A percentile compares a stretch with the other conserved stretches of the same genome.
phyloP scores from a whole-genome alignment of 1,140 invertebrate species.

The Macrotrachela quadricornifera region DNA sequence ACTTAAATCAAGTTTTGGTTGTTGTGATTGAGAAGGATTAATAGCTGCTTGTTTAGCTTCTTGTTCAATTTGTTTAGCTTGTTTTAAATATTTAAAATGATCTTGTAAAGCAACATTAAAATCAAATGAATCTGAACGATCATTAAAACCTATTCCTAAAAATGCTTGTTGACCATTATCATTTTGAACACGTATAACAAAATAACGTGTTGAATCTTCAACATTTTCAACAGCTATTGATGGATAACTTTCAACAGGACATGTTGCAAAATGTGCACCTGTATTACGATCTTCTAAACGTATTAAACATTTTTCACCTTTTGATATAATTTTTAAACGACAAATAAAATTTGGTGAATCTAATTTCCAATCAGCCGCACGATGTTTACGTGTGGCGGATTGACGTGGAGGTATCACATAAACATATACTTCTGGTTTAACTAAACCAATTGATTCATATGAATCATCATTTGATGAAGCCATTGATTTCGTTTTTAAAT shows the following conservation, averaged over 20 bases:
- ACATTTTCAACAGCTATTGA: constrained; percentile 80
- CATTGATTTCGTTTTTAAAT: too few species aligned
- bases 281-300: constrained; percentile 84
- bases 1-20: constrained; percentile 69
- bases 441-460: constrained; percentile 83
- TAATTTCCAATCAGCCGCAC: constrained; percentile 92
- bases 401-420: constrained; percentile 89
- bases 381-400: constrained; percentile 37
- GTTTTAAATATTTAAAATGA: constrained; percentile 88
- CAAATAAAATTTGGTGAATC: constrained; percentile 88
- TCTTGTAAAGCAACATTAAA: constrained; percentile 93
- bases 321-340: constrained; percentile 63
- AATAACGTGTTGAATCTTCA: constrained; percentile 90
- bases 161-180: constrained; percentile 87
- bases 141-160: constrained; percentile 85
- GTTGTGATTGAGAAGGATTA: constrained; percentile 37
- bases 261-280: constrained; percentile 90
- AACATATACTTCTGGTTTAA: constrained; percentile 93
- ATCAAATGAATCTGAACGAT: constrained; percentile 95
- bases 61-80: constrained; percentile 45
- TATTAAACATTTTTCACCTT: constrained; percentile 59
- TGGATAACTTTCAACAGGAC: constrained; percentile 85
- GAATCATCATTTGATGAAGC: constrained; percentile 21
- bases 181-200: constrained; percentile 82
- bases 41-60: constrained; percentile 27